phyloP scores from a whole-genome alignment of 2,888 invertebrate species.

The Eupithecia centaureata region DNA sequence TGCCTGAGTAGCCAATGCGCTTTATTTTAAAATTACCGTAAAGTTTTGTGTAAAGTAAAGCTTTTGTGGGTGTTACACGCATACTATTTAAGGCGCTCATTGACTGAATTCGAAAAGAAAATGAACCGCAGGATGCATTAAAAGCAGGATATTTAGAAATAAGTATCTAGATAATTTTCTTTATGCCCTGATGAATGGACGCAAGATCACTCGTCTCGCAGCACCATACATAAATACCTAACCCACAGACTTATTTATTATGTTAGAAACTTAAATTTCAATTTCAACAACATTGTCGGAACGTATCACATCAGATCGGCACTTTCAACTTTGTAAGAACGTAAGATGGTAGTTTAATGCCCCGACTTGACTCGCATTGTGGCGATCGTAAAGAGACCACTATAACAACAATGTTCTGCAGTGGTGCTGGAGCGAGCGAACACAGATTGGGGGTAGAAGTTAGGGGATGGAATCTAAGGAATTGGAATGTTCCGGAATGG shows the following conservation, averaged over 20 bases:
- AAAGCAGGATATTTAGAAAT: too few species aligned
- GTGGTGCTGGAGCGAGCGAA: conserved; percentile 17
- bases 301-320: background rate
- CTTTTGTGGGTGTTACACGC: too few species aligned
- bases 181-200: too few species aligned
- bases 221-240: background rate
- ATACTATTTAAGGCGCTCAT: too few species aligned
- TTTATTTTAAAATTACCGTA: too few species aligned
- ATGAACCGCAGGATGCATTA: too few species aligned
- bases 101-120: too few species aligned
- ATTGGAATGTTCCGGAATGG: background rate
- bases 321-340: conserved; percentile 17
- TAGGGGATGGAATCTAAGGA: conserved; percentile 1
- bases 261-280: background rate
- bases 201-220: too few species aligned
- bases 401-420: conserved; percentile 30
- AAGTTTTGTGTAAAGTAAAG: too few species aligned
- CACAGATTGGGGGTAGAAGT: conserved; percentile 15
- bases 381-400: conserved; percentile 26
- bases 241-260: too few species aligned
- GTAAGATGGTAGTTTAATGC: conserved; percentile 20
- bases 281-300: background rate
- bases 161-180: too few species aligned
- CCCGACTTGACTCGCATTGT: conserved; percentile 26
- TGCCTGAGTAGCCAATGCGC: too few species aligned